Percentiles rank a stretch among this genome's conserved stretches.
Evolutionary conservation across 53 echinoderm and acorn worm species (phyloP).

Genomic region (Holothuria scabra): DNA sequence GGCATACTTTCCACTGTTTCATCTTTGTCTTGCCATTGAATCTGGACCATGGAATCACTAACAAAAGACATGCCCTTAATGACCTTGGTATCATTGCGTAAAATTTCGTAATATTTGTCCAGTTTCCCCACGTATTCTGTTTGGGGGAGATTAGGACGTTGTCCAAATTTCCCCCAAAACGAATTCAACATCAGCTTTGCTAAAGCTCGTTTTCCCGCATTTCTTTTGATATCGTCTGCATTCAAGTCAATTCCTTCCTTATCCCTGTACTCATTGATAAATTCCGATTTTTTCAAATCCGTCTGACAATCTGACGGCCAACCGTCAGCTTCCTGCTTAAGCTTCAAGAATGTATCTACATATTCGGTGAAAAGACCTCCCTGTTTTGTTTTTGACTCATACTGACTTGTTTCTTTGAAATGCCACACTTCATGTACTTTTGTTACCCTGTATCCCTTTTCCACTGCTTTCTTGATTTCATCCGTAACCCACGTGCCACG

Average conservation of each 20-base stretch:
- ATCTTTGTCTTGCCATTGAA: neutral
- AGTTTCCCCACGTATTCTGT: neutral
- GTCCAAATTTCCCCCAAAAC: constrained; percentile 67
- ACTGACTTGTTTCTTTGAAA: constrained; percentile 40
- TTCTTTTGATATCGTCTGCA: constrained; percentile 32
- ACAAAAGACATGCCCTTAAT: neutral
- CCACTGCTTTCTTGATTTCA: constrained; percentile 72
- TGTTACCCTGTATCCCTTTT: constrained; percentile 53
- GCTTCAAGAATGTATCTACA: constrained; percentile 66
- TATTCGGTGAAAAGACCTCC: constrained; percentile 69
- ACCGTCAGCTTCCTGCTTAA: constrained; percentile 77
- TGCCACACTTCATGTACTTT: constrained; percentile 74
- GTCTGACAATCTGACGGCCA: constrained; percentile 68
- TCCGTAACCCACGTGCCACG: constrained; percentile 67
- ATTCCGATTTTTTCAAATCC: neutral
- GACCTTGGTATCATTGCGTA: neutral
- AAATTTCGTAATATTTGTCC: neutral
- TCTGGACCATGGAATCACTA: neutral
- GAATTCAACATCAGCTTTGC: constrained; percentile 71
- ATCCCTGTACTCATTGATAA: constrained; percentile 49
- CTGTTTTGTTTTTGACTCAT: constrained; percentile 32
- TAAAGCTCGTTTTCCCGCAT: constrained; percentile 50
- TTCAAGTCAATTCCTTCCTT: constrained; percentile 58
- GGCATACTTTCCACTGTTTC: neutral
- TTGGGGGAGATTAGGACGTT: constrained; percentile 12